Conservation (phyloP, 92 coral and sea anemone species). For the Micromussa lordhowensis region DNA sequence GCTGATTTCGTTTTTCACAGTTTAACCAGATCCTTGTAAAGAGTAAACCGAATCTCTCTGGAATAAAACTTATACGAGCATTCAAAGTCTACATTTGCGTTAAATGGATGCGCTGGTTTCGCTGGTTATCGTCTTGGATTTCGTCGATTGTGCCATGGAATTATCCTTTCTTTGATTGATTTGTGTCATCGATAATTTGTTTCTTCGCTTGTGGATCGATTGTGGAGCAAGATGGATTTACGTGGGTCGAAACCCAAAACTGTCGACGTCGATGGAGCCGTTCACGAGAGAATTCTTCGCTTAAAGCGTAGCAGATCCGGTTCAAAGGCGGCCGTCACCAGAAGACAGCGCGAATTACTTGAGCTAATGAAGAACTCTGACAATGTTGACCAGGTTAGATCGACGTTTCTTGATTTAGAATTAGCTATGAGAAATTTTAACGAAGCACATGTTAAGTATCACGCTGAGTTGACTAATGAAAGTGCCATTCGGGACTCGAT, state of each 20-base stretch:
- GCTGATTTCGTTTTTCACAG: too few relatives aligned
- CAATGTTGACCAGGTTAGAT: constrained; percentile 46
- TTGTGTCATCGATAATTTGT: neutral
- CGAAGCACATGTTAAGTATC: constrained; percentile 43
- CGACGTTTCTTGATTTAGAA: constrained; percentile 25
- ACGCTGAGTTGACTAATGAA: constrained; percentile 20
- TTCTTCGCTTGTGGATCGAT: too few relatives aligned
- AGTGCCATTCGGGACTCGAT: constrained; percentile 16
- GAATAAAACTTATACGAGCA: too few relatives aligned
- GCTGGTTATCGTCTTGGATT: constrained; percentile 28
- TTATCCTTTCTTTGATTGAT: constrained; percentile 9
- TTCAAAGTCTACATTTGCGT: too few relatives aligned
- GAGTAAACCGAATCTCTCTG: too few relatives aligned
- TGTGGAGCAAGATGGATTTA: neutral
- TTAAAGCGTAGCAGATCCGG: too few relatives aligned
- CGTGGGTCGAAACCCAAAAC: constrained; percentile 2
- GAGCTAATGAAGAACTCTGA: constrained; percentile 31
- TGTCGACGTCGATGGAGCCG: constrained; percentile 21
- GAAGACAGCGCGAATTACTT: constrained; percentile 34
- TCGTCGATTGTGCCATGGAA: constrained; percentile 15
- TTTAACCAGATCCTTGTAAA: too few relatives aligned
- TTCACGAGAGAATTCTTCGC: constrained; percentile 38
- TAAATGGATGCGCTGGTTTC: too few relatives aligned
- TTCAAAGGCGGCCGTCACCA: constrained; percentile 26
- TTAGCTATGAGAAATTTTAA: constrained; percentile 31